These are phyloP conservation scores for Styela plicata DNA, from an alignment of 23 tunicate species.

Conservation along the genomic window DNA sequence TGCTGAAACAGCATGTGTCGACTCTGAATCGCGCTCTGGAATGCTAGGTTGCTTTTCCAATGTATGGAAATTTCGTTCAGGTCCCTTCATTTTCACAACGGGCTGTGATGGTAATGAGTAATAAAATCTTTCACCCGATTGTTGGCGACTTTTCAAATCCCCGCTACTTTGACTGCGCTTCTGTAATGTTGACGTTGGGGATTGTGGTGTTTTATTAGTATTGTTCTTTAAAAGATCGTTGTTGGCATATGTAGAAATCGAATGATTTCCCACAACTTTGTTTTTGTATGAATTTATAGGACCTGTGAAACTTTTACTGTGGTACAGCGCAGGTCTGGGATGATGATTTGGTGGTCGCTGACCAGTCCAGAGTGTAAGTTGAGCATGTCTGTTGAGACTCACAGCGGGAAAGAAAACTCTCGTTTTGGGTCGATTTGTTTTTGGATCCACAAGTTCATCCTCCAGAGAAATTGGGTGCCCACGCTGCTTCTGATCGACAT, in stretches of 20 bases:
- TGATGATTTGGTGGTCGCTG: not conserved
- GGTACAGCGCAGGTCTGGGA: not conserved
- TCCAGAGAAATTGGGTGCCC: conserved; percentile 33
- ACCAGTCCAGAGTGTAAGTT: conserved; percentile 44
- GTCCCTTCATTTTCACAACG: not conserved
- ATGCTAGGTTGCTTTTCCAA: not conserved
- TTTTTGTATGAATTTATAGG: not conserved
- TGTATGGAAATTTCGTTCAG: not conserved
- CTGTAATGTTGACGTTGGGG: not conserved
- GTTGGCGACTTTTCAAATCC: conserved; percentile 4
- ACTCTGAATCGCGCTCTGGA: not conserved
- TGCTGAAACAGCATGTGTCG: not conserved
- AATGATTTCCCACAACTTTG: not conserved
- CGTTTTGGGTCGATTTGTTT: not conserved
- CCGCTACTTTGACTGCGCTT: conserved; percentile 31
- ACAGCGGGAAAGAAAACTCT: conserved; percentile 63
- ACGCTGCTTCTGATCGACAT: conserved; percentile 54
- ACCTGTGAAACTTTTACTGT: conserved; percentile 9
- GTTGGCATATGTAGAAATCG: not conserved
- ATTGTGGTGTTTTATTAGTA: not conserved
- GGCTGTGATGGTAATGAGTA: conserved; percentile 17
- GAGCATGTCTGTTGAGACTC: conserved; percentile 59
- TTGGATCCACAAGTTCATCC: not conserved
- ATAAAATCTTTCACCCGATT: conserved; percentile 4
- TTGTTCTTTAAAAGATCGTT: not conserved